Conservation (phyloP, 35 echinoderm and acorn worm genomes). For the Chiridota heheva region DNA sequence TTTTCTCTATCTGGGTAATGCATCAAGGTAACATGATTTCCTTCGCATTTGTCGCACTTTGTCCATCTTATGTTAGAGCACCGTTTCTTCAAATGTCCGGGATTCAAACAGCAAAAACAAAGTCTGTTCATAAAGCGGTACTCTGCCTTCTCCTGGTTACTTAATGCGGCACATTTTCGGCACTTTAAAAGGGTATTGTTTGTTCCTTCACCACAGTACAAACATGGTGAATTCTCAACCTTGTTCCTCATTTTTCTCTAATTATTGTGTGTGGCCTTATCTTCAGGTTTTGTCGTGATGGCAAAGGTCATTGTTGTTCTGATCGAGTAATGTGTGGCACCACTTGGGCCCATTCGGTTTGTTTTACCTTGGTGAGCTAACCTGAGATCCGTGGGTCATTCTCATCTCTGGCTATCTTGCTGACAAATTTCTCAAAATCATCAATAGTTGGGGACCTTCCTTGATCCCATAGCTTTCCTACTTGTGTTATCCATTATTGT, state of each 20-base stretch:
- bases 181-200: slow-evolving; percentile 7
- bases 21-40: too few relatives aligned
- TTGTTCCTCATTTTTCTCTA: background rate
- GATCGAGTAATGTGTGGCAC: background rate
- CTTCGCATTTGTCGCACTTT: slow-evolving; percentile 22
- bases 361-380: slow-evolving; percentile 14
- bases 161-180: background rate
- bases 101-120: slow-evolving; percentile 20
- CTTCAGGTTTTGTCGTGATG: background rate
- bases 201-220: slow-evolving; percentile 8
- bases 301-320: slow-evolving; percentile 10
- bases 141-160: slow-evolving; percentile 1
- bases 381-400: slow-evolving; percentile 40
- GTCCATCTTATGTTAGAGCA: background rate
- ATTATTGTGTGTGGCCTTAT: background rate
- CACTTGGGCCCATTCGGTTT: background rate
- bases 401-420: slow-evolving; percentile 33
- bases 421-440: slow-evolving; percentile 62
- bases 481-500: slow-evolving; percentile 43
- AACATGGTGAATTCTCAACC: background rate
- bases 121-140: slow-evolving; percentile 16
- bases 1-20: slow-evolving; percentile 27
- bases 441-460: slow-evolving; percentile 22
- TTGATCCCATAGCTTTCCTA: slow-evolving; percentile 34
- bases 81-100: background rate